Percentiles rank a stretch among this genome's conserved stretches.
phyloP scores from a whole-genome alignment of 1,140 invertebrate genomes.

The Drosophila quadrilineata region DNA sequence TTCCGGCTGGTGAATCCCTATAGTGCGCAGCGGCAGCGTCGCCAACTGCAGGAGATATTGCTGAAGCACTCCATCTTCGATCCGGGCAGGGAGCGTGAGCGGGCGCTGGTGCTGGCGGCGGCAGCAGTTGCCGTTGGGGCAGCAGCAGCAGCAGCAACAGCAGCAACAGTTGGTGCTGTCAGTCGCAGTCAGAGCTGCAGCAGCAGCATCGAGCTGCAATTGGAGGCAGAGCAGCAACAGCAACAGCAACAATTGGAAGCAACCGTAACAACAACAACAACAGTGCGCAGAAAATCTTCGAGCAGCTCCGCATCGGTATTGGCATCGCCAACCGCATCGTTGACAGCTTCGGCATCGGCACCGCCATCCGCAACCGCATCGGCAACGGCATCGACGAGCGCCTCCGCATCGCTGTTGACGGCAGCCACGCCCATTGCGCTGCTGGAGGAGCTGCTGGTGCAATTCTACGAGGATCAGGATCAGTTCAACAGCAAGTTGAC shows the following conservation, averaged over 20 bases:
- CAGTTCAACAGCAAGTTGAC: slow-evolving; percentile 48
- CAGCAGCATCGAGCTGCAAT: slow-evolving; percentile 32
- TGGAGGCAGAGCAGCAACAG: slow-evolving; percentile 5
- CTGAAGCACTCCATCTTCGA: slow-evolving; percentile 72
- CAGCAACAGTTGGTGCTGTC: slow-evolving; percentile 1
- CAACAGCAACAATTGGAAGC: slow-evolving; percentile 12
- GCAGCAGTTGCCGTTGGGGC: slow-evolving; percentile 55
- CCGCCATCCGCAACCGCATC: slow-evolving; percentile 34
- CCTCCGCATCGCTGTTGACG: slow-evolving; percentile 42
- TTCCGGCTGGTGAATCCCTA: slow-evolving; percentile 72
- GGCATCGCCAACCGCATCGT: slow-evolving; percentile 38
- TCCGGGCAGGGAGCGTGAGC: slow-evolving; percentile 59
- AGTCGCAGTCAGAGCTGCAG: slow-evolving; percentile 34
- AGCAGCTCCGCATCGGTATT: slow-evolving; percentile 26
- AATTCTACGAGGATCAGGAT: slow-evolving; percentile 77
- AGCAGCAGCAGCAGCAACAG: slow-evolving; percentile 22
- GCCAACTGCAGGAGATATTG: slow-evolving; percentile 71
- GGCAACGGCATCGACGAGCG: slow-evolving; percentile 45
- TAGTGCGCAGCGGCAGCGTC: slow-evolving; percentile 66
- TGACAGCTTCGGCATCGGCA: slow-evolving; percentile 38
- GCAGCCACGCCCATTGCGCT: slow-evolving; percentile 49
- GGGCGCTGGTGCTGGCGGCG: slow-evolving; percentile 56
- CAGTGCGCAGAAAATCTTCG: slow-evolving; percentile 44
- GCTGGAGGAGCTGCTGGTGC: slow-evolving; percentile 71
- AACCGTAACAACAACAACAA: slow-evolving; percentile 28